Percentiles rank a stretch among this genome's conserved stretches.
Evolutionary conservation across 1,140 invertebrate genomes (phyloP).

Genomic region (Psilanteris sp.): DNA sequence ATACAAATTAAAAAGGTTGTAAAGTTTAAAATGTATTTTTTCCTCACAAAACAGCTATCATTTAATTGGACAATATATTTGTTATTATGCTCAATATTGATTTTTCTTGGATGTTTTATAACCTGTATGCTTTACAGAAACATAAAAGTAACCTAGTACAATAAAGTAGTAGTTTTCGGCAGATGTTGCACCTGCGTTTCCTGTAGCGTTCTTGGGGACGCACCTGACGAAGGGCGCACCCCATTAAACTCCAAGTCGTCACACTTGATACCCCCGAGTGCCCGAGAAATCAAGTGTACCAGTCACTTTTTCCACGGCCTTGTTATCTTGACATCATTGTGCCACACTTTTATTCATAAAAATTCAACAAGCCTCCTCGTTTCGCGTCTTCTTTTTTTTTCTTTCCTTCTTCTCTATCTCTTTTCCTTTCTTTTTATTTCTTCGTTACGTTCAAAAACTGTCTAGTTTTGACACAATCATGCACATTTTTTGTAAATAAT

Average conservation of each 20-base stretch:
- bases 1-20: too few relatives aligned
- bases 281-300: slow-evolving; percentile 37
- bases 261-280: slow-evolving; percentile 45
- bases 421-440: not conserved
- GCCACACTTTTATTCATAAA: slow-evolving; percentile 42
- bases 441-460: slow-evolving; percentile 2
- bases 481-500: slow-evolving; percentile 5
- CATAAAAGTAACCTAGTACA: too few relatives aligned
- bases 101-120: too few relatives aligned
- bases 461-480: slow-evolving; percentile 11
- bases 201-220: slow-evolving; percentile 25
- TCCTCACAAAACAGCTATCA: too few relatives aligned
- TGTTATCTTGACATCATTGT: slow-evolving; percentile 46
- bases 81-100: too few relatives aligned
- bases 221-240: slow-evolving; percentile 41
- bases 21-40: too few relatives aligned
- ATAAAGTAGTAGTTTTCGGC: slow-evolving; percentile 2
- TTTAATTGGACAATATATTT: too few relatives aligned
- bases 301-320: slow-evolving; percentile 33
- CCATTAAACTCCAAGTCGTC: slow-evolving; percentile 39
- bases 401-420: not conserved
- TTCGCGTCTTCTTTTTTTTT: not conserved
- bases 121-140: too few relatives aligned
- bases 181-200: slow-evolving; percentile 37
- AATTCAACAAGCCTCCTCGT: slow-evolving; percentile 33